Evolutionary conservation across 2,888 invertebrate genomes (phyloP), one percentile per base, ranked within the genome.

Genomic region (Eupithecia centaureata): DNA sequence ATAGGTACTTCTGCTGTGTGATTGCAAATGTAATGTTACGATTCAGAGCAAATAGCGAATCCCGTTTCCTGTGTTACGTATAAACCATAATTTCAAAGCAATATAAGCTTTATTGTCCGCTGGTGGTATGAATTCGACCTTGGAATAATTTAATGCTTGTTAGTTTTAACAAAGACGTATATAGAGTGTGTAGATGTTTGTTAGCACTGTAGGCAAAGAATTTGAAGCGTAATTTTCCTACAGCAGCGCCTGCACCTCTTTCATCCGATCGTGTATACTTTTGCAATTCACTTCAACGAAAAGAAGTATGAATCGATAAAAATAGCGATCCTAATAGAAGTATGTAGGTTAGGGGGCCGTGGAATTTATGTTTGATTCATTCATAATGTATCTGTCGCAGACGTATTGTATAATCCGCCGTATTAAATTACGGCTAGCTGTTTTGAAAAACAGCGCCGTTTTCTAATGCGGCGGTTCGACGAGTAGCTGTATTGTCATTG

Each of bases 11-110:
- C 28, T 33, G 56, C 57, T 58, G 10, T 60, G 61, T 61, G 25
- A 65, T 58, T 63, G 56, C n/a, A 56, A 65, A 63, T 59, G n/a
- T 65, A 51, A 68, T 61, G 57, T 65, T 42, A 62, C 63, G 38
- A 25, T 63, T 65, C n/a, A 63, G 63, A 63, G 63, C 61, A 64
- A 70, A 66, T 70, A 61, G 66, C 66, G 54, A 66, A 70, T 67
- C 61, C 66, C 63, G 63, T 61, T 66, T 70, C 70, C 66, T 70
- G 65, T 51, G 66, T 69, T 63, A 59, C 65, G 59, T 65, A 25
- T 27, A n/a, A 8, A 33, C 57, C 12, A 52, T 52, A 15, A 25
- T 32, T 32, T 32, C 32, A 57, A 22, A 57, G 54, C 30, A 32
- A 57, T 56, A 18, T 12, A 57, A 57, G n/a, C 27, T 10, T 28